These are phyloP conservation scores for Subacronicta megacephala DNA, from an alignment of 2,888 invertebrate genomes.

Conservation along the genomic window DNA sequence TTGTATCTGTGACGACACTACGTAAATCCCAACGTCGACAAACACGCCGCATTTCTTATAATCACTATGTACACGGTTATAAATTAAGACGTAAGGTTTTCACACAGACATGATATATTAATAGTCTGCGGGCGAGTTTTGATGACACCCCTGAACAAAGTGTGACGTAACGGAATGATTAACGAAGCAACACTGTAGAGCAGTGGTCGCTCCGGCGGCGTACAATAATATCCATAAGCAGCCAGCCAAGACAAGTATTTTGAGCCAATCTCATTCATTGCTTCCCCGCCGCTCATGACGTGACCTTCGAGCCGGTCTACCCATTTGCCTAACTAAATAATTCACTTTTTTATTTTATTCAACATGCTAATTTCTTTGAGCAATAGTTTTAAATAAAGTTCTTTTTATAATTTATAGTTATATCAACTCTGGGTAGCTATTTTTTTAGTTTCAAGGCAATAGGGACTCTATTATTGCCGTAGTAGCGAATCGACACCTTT, in stretches of 20 bases:
- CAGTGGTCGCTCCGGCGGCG: constrained; percentile 15
- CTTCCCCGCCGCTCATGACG: constrained; percentile 38
- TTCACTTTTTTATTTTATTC: constrained; percentile 33
- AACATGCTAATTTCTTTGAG: constrained; percentile 28
- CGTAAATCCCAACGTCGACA: constrained; percentile 46
- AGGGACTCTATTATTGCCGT: background rate
- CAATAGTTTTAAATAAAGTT: constrained; percentile 22
- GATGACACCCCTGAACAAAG: constrained; percentile 29
- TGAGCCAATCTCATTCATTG: constrained; percentile 55
- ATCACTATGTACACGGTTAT: constrained; percentile 43
- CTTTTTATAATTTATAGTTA: constrained; percentile 23
- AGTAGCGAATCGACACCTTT: no score
- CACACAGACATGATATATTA: constrained; percentile 26
- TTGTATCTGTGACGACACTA: constrained; percentile 57
- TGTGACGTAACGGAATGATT: constrained; percentile 46
- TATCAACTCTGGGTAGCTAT: constrained; percentile 11
- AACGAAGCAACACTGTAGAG: constrained; percentile 24
- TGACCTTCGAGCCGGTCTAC: constrained; percentile 49
- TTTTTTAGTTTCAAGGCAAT: constrained; percentile 8
- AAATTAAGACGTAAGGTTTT: constrained; percentile 45
- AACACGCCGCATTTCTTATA: constrained; percentile 43
- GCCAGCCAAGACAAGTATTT: constrained; percentile 35
- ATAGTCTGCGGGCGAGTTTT: constrained; percentile 23
- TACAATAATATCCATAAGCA: constrained; percentile 27
- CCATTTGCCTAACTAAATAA: constrained; percentile 42